A percentile compares a stretch with the other conserved stretches of the same genome.
These are phyloP conservation scores for Cephalopachus bancanus DNA, from an alignment of 2,797 vertebrate species.

Conservation along the genomic window DNA sequence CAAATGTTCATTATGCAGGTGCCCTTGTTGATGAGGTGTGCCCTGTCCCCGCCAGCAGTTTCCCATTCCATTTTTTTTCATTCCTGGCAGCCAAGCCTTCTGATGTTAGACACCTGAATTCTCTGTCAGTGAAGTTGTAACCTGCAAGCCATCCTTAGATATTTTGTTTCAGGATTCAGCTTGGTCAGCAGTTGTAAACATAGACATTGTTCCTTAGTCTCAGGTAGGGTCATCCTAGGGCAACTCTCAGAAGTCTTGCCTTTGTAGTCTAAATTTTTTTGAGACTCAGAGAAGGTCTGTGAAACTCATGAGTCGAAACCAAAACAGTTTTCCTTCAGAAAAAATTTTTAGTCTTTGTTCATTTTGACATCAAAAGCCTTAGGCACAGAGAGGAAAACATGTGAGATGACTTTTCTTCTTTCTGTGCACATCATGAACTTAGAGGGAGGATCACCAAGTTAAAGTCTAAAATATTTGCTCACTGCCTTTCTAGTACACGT, in stretches of 20 bases:
- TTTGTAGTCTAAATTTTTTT: background rate
- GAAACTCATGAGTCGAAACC: background rate
- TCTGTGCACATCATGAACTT: slow-evolving; percentile 25
- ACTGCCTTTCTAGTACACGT: slow-evolving; percentile 68
- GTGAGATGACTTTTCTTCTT: slow-evolving; percentile 7
- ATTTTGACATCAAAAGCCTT: background rate
- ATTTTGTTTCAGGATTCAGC: background rate
- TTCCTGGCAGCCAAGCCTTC: background rate
- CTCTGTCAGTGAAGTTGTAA: background rate
- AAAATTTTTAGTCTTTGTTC: slow-evolving; percentile 5
- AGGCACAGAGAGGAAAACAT: background rate
- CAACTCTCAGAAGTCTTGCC: background rate
- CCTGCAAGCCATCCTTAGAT: background rate
- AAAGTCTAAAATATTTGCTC: slow-evolving; percentile 82
- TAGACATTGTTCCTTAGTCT: background rate
- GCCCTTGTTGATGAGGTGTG: no score
- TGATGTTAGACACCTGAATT: background rate
- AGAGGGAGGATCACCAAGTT: slow-evolving; percentile 63
- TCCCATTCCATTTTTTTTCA: background rate
- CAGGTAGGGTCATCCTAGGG: background rate
- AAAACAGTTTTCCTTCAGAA: background rate
- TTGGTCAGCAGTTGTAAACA: background rate
- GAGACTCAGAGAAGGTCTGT: background rate
- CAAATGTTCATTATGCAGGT: no score
- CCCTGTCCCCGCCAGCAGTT: no score